Evolutionary conservation across 2,888 invertebrate genomes (phyloP).

Genomic region (Dynastes tityus): DNA sequence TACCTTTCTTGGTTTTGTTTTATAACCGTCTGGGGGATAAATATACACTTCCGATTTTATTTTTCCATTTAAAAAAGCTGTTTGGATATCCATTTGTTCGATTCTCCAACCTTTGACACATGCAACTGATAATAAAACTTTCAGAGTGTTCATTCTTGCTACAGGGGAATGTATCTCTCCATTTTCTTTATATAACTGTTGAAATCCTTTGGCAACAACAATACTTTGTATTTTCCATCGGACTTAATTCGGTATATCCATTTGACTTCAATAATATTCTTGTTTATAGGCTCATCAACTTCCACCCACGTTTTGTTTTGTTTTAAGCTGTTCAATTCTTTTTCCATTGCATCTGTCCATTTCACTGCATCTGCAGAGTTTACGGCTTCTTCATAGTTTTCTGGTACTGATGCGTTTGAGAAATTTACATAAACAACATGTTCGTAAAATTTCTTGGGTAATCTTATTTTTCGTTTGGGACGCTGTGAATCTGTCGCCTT

Average conservation of each 20-base stretch:
- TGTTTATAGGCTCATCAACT: conserved; percentile 49
- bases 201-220: conserved; percentile 26
- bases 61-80: conserved; percentile 17
- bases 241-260: conserved; percentile 49
- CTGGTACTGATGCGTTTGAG: conserved; percentile 19
- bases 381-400: conserved; percentile 26
- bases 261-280: conserved; percentile 37
- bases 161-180: not conserved
- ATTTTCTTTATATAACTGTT: conserved; percentile 15
- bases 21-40: conserved; percentile 20
- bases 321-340: conserved; percentile 54
- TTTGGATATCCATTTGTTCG: conserved; percentile 17
- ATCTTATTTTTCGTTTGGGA: conserved; percentile 17
- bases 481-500: conserved; percentile 4
- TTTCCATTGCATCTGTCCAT: conserved; percentile 56
- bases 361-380: conserved; percentile 25
- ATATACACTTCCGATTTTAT: conserved; percentile 20
- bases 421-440: conserved; percentile 28
- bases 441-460: conserved; percentile 13
- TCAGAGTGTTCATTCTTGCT: conserved; percentile 8
- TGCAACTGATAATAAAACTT: conserved; percentile 22
- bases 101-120: not conserved
- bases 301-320: conserved; percentile 54
- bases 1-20: not conserved
- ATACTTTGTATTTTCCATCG: conserved; percentile 20